Evolutionary conservation across 2,797 vertebrate species (phyloP), one percentile per base, ranked within the genome.

Genomic region (Euphonia xanthogaster): DNA sequence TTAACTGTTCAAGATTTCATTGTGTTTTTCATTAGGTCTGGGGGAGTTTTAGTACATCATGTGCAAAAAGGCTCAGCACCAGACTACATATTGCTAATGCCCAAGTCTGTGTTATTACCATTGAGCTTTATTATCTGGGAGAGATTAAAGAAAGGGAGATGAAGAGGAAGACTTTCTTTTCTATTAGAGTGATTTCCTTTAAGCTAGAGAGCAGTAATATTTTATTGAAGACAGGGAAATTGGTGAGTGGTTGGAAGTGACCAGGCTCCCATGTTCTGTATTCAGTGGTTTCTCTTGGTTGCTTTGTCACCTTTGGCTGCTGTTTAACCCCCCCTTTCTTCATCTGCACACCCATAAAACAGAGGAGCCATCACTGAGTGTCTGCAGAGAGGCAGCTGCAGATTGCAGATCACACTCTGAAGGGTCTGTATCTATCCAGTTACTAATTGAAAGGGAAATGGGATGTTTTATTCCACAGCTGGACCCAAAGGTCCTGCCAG

Each of bases 11-110:
- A 95, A 76, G 94, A 76, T 93, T 82, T 94, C 93, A 93, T 94
- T 96, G 91, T 96, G 87, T 65, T 96, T 95, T 96, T 91, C 93
- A 95, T 96, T 96, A 94, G 76, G 83, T 96, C 91, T 84, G 87
- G 86, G 83, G 83, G 86, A 91, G 88, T 84, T 96, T 90, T 93
- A 94, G 73, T 84, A 57, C 1, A 33, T 94, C 85, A 48, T 93
- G 74, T 95, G 77, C 45, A 57, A 6, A 76, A 76, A 88, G 62
- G 54, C 93, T 84, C 67, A 61, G 90, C n/a, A 2, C 55, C 76
- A 67, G 68, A 53, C 82, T 97, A 80, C 83, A 65, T 95, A 78
- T 86, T 92, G 81, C 71, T 96, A 90, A 91, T 96, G 82, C 84
- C 53, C 62, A 33, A 86, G 67, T 89, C 55, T 90, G 62, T 91